Base-by-base conservation (phyloP, 2,888 invertebrate genomes). In the Rhingia rostrata region DNA sequence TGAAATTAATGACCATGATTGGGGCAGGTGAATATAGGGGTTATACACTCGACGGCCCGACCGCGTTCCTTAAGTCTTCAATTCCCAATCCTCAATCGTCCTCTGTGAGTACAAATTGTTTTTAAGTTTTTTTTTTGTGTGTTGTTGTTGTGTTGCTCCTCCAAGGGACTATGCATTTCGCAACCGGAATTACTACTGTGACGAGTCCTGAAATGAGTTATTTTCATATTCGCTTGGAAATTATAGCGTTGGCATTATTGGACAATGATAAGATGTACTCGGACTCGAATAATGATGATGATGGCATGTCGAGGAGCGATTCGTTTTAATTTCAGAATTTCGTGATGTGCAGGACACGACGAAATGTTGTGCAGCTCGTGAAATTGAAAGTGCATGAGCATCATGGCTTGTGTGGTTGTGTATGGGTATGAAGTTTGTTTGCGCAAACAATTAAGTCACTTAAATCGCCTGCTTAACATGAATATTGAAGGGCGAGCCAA, bases 1-100 rank as follows among this genome's bases (percentile, higher is more conserved):
- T 72, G 60, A 82, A 78, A 82, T 82, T 80, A 81, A 82, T 77
- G 77, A 72, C 77, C 77, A 82, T 78, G 54, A 82, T 82, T 82
- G 66, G 66, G 77, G 72, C 82, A 82, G 82, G 82, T 82, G 82
- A 78, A 72, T 66, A 72, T 39, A 61, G 61, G 54, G 78, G 69
- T 56, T 63, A 22, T 22, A 56, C 60, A 56, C 47, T 72, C 30
- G 58, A 30, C 54, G 30, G 14, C n/a, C n/a, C 41, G 61, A 58
- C 35, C 12, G 39, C 45, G 64, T 70, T 58, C 69, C 33, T 75
- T 39, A 70, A 58, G 58, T 69, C 30, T 32, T 32, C 43, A 22
- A 22, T 22, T 22, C 22, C 22, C 22, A 22, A 22, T 22, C 22
- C 22, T 22, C 22, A 22, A 22, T 22, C 22, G 2, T 22, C 22